Evolutionary conservation across 2,113 vertebrate genomes (phyloP).

Genomic region (Heteronetta atricapilla): DNA sequence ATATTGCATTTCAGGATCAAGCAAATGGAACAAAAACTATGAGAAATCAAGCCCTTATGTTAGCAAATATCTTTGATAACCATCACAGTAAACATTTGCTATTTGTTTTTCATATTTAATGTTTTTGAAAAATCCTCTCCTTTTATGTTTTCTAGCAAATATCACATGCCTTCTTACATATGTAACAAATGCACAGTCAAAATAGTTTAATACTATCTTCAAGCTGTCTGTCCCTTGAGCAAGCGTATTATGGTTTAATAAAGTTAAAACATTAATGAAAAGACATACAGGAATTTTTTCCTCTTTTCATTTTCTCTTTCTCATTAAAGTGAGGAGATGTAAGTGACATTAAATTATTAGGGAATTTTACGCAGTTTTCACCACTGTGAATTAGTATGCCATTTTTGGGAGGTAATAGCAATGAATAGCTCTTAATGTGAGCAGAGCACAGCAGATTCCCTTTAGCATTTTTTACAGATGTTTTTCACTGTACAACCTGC

Average conservation of each 20-base stretch:
- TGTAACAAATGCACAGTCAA: background rate
- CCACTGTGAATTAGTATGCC: background rate
- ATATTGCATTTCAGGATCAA: slow-evolving; percentile 26
- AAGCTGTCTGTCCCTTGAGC: background rate
- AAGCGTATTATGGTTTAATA: background rate
- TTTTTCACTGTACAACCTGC: background rate
- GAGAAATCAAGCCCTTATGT: background rate
- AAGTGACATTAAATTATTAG: background rate
- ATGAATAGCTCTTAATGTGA: background rate
- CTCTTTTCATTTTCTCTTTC: background rate
- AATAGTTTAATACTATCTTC: background rate
- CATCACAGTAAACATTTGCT: background rate
- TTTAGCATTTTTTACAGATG: background rate
- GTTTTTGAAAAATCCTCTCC: background rate
- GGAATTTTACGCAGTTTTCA: background rate
- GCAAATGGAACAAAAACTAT: background rate
- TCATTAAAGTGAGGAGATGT: background rate
- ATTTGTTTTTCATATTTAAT: background rate
- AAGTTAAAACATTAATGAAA: background rate
- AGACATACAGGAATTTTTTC: background rate
- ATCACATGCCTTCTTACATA: background rate
- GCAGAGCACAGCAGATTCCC: background rate
- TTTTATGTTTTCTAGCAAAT: background rate
- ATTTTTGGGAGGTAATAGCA: background rate
- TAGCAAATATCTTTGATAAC: background rate